Base-by-base conservation (phyloP, 2,113 vertebrate species). In the Chlorodrepanis virens region DNA sequence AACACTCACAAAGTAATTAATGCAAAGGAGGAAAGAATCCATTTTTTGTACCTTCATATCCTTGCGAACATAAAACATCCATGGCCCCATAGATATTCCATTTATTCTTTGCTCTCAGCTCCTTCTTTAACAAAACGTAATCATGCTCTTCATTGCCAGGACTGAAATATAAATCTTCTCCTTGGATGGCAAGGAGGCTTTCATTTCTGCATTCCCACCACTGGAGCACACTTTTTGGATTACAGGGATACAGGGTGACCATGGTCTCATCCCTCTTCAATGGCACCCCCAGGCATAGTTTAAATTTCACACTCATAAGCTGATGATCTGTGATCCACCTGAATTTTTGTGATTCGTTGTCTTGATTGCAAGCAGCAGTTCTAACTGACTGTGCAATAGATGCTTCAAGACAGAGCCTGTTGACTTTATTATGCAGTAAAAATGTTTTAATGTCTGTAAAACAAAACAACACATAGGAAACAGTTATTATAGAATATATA, bases 121-220 rank as follows among this genome's bases (percentile, higher is more conserved):
- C 98, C 60, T 98, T 96, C 90, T 98, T 99, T 68, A 99, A 89
- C 96, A 99, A 98, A 71, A 99, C 22, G 14, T 97, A 99, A 90
- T 97, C 98, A 37, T 99, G 98, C 31, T 99, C 98, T 81, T 33
- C 93, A 15, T 99, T 98, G 19, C 98, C 99, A 93, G 99, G 99
- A 93, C 98, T 98, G 53, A 99, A 95, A 96, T 98, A 98, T 28
- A 99, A 93, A 23, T 98, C 98, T 81, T 98, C 96, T 83, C 97
- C 98, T 81, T 89, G 96, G 35, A 99, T 97, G 27, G 98, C 98
- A 81, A 99, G 98, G 22, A 99, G 94, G 3, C 99, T 99, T 61
- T 99, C 99, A 21, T 99, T 99, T 97, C 98, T 99, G 96, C 99
- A 99, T 85, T 99, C 98, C 99, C 99, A 99, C 44, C 98, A 98